Percentiles rank a stretch among this genome's conserved stretches.
These are phyloP conservation scores for Celastrina argiolus DNA, from an alignment of 2,888 invertebrate genomes.

Conservation along the genomic window DNA sequence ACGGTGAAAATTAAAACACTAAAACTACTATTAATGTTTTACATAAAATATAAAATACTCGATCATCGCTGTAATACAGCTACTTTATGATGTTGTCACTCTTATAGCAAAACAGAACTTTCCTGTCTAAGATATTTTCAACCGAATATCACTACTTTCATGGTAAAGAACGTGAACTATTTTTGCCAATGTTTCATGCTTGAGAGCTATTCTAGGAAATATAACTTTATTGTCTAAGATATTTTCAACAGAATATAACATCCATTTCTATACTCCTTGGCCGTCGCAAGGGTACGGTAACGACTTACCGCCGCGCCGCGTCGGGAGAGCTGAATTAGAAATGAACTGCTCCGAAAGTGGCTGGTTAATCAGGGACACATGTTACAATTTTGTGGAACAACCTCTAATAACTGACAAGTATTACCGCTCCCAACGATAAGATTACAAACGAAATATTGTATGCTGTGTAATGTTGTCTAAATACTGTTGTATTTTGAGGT, in stretches of 20 bases:
- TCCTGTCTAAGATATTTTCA: no score
- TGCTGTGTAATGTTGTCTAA: neutral
- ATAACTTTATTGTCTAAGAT: no score
- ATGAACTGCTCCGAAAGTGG: slow-evolving; percentile 59
- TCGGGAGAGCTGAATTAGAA: slow-evolving; percentile 69
- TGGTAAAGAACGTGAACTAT: no score
- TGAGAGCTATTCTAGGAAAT: no score
- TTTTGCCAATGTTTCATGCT: no score
- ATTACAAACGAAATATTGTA: slow-evolving; percentile 11
- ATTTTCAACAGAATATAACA: slow-evolving; percentile 6
- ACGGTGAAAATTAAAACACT: no score
- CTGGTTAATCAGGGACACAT: slow-evolving; percentile 66
- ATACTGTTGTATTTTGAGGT: neutral
- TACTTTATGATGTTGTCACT: no score
- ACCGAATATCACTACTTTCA: no score
- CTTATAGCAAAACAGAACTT: no score
- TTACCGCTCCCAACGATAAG: neutral
- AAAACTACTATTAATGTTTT: no score
- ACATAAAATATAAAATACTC: no score
- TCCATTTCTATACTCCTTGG: slow-evolving; percentile 27
- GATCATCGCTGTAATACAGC: no score
- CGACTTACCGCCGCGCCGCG: slow-evolving; percentile 69
- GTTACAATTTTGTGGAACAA: slow-evolving; percentile 42
- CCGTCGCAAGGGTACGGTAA: slow-evolving; percentile 53
- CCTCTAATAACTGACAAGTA: slow-evolving; percentile 21